A percentile compares a stretch with the other conserved stretches of the same genome.
These are phyloP conservation scores for Alectoris magna DNA, from an alignment of 2,797 vertebrate species.

Conservation along the genomic window DNA sequence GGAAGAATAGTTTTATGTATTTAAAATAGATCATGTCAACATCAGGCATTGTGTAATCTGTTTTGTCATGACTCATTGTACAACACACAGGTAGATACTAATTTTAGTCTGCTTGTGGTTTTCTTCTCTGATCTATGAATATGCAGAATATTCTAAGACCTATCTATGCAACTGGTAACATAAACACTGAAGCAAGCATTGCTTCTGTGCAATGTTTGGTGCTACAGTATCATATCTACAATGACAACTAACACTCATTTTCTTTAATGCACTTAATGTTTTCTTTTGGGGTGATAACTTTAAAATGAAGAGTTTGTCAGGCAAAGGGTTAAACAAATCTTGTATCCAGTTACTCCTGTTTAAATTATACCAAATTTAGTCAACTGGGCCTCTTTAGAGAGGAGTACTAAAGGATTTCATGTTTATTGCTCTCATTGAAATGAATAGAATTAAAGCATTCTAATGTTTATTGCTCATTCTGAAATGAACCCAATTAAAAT, in stretches of 20 bases:
- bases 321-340: conserved; percentile 32
- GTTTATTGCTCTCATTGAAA: conserved; percentile 74
- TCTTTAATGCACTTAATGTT: background rate
- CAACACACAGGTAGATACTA: background rate
- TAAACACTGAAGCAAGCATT: background rate
- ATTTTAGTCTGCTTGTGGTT: background rate
- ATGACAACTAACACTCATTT: background rate
- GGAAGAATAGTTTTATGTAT: background rate
- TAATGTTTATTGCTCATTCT: conserved; percentile 76
- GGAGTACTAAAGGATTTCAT: conserved; percentile 50
- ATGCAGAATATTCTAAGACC: background rate
- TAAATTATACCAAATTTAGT: conserved; percentile 59
- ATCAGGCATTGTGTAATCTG: background rate
- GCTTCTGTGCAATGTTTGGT: background rate
- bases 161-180: background rate
- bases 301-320: background rate
- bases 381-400: conserved; percentile 65
- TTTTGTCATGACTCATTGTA: background rate
- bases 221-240: background rate
- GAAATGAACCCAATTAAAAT: conserved; percentile 71
- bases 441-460: conserved; percentile 67
- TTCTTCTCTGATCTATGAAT: background rate
- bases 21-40: background rate
- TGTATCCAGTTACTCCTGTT: background rate
- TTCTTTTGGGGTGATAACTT: background rate